These are phyloP conservation scores for Tachina fera DNA, from an alignment of 2,888 invertebrate species.

Conservation along the genomic window DNA sequence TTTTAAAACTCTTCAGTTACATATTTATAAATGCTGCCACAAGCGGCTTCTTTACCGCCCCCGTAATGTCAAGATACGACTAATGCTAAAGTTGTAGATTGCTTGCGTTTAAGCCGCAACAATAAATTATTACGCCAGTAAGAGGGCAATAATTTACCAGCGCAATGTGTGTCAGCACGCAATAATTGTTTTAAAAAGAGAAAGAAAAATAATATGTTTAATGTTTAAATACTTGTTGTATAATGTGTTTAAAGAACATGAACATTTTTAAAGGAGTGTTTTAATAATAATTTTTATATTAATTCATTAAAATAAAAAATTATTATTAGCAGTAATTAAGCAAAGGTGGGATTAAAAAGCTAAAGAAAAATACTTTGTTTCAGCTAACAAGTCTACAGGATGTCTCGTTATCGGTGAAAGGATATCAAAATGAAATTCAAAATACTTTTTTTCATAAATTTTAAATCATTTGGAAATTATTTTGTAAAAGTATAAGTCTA, in stretches of 20 bases:
- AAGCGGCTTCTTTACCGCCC: neutral
- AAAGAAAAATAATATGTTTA: neutral
- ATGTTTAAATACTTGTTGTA: no score
- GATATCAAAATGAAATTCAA: no score
- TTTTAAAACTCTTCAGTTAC: neutral
- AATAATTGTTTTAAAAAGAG: neutral
- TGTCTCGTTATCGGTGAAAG: no score
- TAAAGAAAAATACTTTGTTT: neutral
- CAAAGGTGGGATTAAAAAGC: neutral
- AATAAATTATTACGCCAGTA: neutral
- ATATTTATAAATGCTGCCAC: neutral
- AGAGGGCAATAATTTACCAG: neutral
- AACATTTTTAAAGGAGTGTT: conserved; percentile 3
- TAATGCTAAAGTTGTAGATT: neutral
- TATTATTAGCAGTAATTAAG: neutral
- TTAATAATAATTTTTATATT: neutral
- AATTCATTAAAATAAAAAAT: neutral
- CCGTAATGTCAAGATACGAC: neutral
- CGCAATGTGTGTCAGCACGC: neutral
- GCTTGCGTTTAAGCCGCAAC: neutral
- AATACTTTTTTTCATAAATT: no score
- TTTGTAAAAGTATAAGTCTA: no score
- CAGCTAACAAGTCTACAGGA: no score
- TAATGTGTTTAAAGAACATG: neutral
- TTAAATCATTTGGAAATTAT: no score